Evolutionary conservation across 2,888 invertebrate genomes (phyloP).

Genomic region (Drosophila niveifrons): DNA sequence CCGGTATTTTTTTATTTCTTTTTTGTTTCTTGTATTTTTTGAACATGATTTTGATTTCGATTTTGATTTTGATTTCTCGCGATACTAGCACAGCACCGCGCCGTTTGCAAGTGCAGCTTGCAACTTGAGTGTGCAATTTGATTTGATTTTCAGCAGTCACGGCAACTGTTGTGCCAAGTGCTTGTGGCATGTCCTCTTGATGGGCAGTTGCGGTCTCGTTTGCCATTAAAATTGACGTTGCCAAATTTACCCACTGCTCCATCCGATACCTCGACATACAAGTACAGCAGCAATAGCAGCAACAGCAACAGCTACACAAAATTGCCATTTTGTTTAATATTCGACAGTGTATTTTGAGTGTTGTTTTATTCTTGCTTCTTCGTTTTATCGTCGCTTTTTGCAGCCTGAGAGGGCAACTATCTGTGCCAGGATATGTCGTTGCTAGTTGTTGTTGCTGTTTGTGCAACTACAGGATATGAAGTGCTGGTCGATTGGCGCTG

Average conservation of each 20-base stretch:
- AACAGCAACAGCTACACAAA: constrained; percentile 43
- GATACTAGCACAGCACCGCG: constrained; percentile 22
- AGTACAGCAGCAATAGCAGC: not conserved
- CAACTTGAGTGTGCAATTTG: constrained; percentile 78
- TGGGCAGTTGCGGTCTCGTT: constrained; percentile 61
- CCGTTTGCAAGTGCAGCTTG: constrained; percentile 62
- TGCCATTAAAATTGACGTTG: constrained; percentile 57
- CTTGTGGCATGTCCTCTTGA: constrained; percentile 54
- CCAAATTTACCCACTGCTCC: constrained; percentile 44
- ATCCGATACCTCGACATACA: constrained; percentile 2
- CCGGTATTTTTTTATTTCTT: constrained; percentile 7
- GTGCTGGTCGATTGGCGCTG: constrained; percentile 63
- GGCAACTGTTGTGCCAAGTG: constrained; percentile 57
- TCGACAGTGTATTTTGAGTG: constrained; percentile 60
- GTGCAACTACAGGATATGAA: constrained; percentile 73
- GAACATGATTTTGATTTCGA: constrained; percentile 41
- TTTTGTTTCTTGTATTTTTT: constrained; percentile 1
- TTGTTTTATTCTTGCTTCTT: constrained; percentile 14
- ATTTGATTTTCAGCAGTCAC: constrained; percentile 74
- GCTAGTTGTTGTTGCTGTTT: constrained; percentile 57
- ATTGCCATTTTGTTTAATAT: constrained; percentile 79
- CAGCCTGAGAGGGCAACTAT: constrained; percentile 44
- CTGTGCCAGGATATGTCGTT: constrained; percentile 55
- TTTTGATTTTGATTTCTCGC: constrained; percentile 61
- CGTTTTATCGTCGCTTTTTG: constrained; percentile 13